Evolutionary conservation across 2,888 invertebrate genomes (phyloP).

Genomic region (Microctonus brassicae): DNA sequence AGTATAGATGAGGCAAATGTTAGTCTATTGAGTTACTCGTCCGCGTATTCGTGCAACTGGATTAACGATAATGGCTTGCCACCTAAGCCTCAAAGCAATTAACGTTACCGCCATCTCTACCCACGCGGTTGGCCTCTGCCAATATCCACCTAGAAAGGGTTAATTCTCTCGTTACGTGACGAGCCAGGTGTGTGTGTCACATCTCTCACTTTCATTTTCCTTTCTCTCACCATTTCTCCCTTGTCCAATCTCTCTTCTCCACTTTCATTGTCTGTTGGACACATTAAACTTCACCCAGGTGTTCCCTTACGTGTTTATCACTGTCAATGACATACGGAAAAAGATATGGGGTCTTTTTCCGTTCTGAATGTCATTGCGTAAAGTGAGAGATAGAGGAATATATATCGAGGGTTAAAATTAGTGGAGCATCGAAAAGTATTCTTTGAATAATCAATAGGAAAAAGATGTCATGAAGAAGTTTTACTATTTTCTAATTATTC

Average conservation of each 20-base stretch:
- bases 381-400: too few species aligned
- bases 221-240: neutral
- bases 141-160: constrained; percentile 34
- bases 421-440: neutral
- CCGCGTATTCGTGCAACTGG: constrained; percentile 37
- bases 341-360: too few species aligned
- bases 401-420: too few species aligned
- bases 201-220: neutral
- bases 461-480: neutral
- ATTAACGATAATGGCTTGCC: constrained; percentile 52
- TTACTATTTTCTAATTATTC: neutral
- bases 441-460: constrained; percentile 3
- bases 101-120: constrained; percentile 39
- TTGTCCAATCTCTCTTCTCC: too few species aligned
- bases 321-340: constrained; percentile 18
- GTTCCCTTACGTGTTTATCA: constrained; percentile 1
- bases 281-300: constrained; percentile 16
- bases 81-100: constrained; percentile 50
- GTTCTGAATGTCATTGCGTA: neutral
- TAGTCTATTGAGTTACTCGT: constrained; percentile 44
- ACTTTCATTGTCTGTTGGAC: too few species aligned
- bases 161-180: constrained; percentile 36
- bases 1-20: neutral
- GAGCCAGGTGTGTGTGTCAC: constrained; percentile 17
- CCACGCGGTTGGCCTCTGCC: constrained; percentile 22